Conservation (phyloP, 2,797 vertebrate genomes). For the Darevskia nairensis region DNA sequence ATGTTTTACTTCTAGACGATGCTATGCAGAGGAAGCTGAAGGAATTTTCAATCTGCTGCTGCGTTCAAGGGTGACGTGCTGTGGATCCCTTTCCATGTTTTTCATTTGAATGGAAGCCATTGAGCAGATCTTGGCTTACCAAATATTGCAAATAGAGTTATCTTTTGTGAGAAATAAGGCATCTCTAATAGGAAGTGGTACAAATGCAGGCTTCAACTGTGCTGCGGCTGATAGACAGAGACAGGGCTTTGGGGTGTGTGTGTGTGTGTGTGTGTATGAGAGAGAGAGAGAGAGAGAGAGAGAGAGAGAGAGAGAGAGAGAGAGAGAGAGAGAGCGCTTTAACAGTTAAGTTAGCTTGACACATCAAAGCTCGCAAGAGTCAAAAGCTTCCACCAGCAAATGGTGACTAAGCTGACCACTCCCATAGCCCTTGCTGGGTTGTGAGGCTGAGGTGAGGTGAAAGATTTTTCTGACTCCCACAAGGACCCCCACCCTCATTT, state of each 20-base stretch:
- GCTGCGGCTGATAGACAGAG: constrained; percentile 19
- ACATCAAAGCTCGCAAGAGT: neutral
- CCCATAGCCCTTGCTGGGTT: too few species aligned
- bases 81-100: neutral
- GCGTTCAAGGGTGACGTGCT: constrained; percentile 44
- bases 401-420: neutral
- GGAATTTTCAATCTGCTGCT: constrained; percentile 36
- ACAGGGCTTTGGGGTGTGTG: neutral
- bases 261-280: too few species aligned
- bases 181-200: constrained; percentile 53
- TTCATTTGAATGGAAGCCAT: constrained; percentile 17
- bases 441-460: too few species aligned
- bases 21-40: constrained; percentile 49
- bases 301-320: too few species aligned
- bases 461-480: too few species aligned
- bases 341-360: constrained; percentile 40
- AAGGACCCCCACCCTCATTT: too few species aligned
- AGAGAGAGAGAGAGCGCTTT: neutral
- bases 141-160: constrained; percentile 32
- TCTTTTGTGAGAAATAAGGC: constrained; percentile 53
- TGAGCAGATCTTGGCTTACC: constrained; percentile 24
- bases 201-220: constrained; percentile 38
- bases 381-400: neutral
- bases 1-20: constrained; percentile 68
- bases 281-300: too few species aligned